Evolutionary conservation across 2,888 invertebrate genomes (phyloP), one percentile per base, ranked within the genome.

Genomic region (Microctonus brassicae): DNA sequence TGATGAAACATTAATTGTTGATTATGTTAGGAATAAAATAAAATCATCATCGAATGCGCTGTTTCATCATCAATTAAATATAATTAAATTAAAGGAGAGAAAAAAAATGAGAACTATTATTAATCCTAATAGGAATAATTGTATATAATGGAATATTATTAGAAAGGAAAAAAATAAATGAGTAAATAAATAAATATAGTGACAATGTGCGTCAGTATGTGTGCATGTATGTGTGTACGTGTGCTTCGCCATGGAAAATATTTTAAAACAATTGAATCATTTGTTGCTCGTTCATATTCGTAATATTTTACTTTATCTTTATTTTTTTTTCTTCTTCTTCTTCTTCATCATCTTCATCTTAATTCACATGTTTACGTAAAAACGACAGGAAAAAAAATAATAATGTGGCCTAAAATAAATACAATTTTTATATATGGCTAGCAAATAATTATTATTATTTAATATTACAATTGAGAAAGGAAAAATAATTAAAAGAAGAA

Each of bases 141-240:
- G 63, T 64, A 64, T 47, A 64, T 64, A 64, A 47, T 33, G 26
- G 22, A 60, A 34, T 20, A 20, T 64, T 64, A 52, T 52, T 17
- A 64, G 20, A 20, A 42, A 17, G 52, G 20, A 64, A 47, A 64
- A 47, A 58, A 34, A 33, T n/a, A 34, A 47, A 47, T 13, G 13
- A 47, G 9, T 13, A 29, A 13, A 29, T 17, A 57, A 29, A 57
- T 17, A 57, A 57, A 29, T 26, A 57, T 57, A 33, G 33, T 4
- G 9, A 57, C 17, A 57, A 57, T 33, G 34, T 60, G 24, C 24
- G 62, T 24, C 20, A 29, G n/a, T 11, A 34, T 58, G 34, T 62
- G 17, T 10, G 29, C 34, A 58, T 58, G n/a, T 11, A 34, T 58
- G 34, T 62, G 17, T 10, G 29, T 58, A 58, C 34, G 33, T 58